A percentile compares a stretch with the other conserved stretches of the same genome.
phyloP scores from a whole-genome alignment of 1,140 invertebrate genomes.

The Brachionus koreanus region DNA sequence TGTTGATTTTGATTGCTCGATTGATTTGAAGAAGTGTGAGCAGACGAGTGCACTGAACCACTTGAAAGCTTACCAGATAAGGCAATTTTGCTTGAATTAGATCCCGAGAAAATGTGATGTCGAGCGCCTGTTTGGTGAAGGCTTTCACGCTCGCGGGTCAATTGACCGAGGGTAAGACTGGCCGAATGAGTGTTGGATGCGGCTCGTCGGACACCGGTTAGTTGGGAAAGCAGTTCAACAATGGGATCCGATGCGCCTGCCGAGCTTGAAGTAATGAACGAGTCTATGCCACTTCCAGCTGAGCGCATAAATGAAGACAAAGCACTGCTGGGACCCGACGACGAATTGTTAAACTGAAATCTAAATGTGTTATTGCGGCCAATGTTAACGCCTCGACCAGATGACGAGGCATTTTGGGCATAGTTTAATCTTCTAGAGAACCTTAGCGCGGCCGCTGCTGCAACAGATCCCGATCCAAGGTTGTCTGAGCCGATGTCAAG shows the following conservation, averaged over 20 bases:
- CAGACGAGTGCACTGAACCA: neutral
- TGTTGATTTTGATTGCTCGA: neutral
- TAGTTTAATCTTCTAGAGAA: conserved; percentile 39
- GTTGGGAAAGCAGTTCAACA: conserved; percentile 79
- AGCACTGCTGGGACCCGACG: neutral
- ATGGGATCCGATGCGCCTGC: conserved; percentile 26
- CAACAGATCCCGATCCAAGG: neutral
- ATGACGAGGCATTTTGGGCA: conserved; percentile 5
- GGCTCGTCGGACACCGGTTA: conserved; percentile 76
- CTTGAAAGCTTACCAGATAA: neutral
- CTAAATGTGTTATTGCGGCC: neutral
- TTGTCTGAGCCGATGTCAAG: neutral
- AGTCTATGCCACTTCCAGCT: neutral
- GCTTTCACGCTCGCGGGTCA: conserved; percentile 14
- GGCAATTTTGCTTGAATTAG: neutral
- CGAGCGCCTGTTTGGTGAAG: conserved; percentile 7
- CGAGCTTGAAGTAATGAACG: neutral
- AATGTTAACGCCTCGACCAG: neutral
- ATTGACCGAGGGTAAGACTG: neutral
- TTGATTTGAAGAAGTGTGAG: neutral
- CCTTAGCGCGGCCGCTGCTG: conserved; percentile 3
- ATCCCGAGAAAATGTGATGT: neutral
- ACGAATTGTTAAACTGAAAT: conserved; percentile 29
- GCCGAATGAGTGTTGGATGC: conserved; percentile 39
- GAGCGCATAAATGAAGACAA: conserved; percentile 43